These are phyloP conservation scores for Drosophila pseudoananassae DNA, from an alignment of 1,140 invertebrate genomes.

Conservation along the genomic window DNA sequence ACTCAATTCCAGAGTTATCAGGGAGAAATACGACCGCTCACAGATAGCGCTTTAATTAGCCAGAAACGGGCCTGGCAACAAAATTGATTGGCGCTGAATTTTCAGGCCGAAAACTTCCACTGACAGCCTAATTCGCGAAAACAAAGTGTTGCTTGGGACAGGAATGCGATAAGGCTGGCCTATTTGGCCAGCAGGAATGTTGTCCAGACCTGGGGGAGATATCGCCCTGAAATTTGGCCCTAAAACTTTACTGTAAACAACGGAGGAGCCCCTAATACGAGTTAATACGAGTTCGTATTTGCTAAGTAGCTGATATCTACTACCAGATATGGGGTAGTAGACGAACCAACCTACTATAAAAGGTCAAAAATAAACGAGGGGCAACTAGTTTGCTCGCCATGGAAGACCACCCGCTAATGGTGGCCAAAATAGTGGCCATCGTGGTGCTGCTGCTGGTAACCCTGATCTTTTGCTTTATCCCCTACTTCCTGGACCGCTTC, in stretches of 20 bases:
- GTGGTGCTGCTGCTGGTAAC: constrained; percentile 88
- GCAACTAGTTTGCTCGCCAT: constrained; percentile 22
- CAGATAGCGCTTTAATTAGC: constrained; percentile 25
- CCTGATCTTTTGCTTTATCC: constrained; percentile 88
- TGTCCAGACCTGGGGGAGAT: constrained; percentile 12
- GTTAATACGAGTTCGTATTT: constrained; percentile 21
- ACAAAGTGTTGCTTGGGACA: not conserved
- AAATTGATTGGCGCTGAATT: constrained; percentile 33
- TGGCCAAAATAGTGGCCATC: constrained; percentile 90
- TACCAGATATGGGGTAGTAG: constrained; percentile 20
- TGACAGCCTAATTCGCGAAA: constrained; percentile 20
- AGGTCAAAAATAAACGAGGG: not conserved
- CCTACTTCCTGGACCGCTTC: constrained; percentile 87
- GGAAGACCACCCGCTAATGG: constrained; percentile 81
- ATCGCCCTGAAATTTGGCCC: constrained; percentile 11
- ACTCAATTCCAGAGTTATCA: constrained; percentile 25
- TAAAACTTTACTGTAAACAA: not conserved
- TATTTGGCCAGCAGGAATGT: not conserved
- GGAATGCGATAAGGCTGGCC: not conserved
- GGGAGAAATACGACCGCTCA: constrained; percentile 4
- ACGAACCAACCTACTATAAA: constrained; percentile 29
- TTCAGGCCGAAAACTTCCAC: constrained; percentile 41
- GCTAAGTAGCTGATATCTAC: constrained; percentile 23
- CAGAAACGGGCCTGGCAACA: constrained; percentile 6
- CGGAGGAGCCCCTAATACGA: constrained; percentile 23